Conservation (phyloP, 1,140 invertebrate genomes). For the Sitodiplosis mosellana region DNA sequence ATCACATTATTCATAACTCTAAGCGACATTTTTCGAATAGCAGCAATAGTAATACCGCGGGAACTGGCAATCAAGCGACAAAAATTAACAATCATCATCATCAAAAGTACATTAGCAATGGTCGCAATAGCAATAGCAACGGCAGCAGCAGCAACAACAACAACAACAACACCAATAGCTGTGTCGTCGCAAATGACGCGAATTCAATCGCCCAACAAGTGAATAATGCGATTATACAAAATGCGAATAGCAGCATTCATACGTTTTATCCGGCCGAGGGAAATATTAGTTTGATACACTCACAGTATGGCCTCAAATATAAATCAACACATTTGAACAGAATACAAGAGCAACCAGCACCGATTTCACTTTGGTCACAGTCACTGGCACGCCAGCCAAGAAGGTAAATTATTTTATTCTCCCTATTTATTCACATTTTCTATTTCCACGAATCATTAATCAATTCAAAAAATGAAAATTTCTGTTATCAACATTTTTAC, state of each 20-base stretch:
- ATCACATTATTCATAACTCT: not conserved
- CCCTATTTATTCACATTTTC: no score
- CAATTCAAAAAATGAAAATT: no score
- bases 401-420: no score
- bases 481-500: no score
- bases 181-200: conserved; percentile 1
- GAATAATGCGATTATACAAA: no score
- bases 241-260: conserved; percentile 18
- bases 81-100: not conserved
- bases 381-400: conserved; percentile 24
- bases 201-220: not conserved
- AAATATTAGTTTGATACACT: conserved; percentile 23
- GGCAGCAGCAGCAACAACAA: not conserved
- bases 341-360: conserved; percentile 21
- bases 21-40: not conserved
- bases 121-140: not conserved
- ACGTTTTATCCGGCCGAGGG: conserved; percentile 25
- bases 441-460: no score
- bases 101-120: not conserved
- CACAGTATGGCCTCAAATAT: conserved; percentile 20
- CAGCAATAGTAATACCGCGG: not conserved
- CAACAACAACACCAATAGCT: conserved; percentile 7
- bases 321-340: conserved; percentile 18
- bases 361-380: conserved; percentile 22
- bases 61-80: not conserved